Conservation (phyloP, 2,113 vertebrate species). For the Myanophis thanlyinensis region DNA sequence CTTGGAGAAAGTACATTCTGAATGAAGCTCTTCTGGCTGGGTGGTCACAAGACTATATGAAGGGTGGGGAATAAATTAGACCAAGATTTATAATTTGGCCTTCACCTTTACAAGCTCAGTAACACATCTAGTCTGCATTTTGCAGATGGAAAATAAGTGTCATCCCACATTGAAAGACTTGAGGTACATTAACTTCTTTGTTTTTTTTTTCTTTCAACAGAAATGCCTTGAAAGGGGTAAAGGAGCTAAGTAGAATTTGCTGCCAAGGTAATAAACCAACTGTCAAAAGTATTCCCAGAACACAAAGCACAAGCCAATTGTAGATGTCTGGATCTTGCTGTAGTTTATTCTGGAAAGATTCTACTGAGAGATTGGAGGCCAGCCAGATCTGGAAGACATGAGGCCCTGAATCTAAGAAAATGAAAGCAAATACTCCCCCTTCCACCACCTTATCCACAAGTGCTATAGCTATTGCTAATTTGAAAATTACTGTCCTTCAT, state of each 20-base stretch:
- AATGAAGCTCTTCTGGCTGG: background rate
- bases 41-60: background rate
- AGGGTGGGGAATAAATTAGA: background rate
- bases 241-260: background rate
- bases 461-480: fast-evolving
- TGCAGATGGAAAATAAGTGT: constrained; percentile 40
- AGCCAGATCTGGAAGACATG: constrained; percentile 7
- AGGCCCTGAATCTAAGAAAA: background rate
- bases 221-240: background rate
- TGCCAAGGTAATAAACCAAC: constrained; percentile 32
- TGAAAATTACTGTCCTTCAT: background rate
- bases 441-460: background rate
- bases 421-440: background rate
- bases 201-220: constrained; percentile 21
- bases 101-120: constrained; percentile 18
- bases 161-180: background rate
- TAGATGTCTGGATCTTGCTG: fast-evolving
- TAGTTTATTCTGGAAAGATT: background rate
- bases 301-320: background rate
- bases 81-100: constrained; percentile 9
- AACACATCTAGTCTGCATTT: constrained; percentile 22
- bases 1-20: background rate
- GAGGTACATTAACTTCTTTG: constrained; percentile 3
- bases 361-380: background rate
- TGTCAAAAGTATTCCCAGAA: constrained; percentile 29